phyloP scores from a whole-genome alignment of 2,888 invertebrate genomes.

The Melanchra persicariae region DNA sequence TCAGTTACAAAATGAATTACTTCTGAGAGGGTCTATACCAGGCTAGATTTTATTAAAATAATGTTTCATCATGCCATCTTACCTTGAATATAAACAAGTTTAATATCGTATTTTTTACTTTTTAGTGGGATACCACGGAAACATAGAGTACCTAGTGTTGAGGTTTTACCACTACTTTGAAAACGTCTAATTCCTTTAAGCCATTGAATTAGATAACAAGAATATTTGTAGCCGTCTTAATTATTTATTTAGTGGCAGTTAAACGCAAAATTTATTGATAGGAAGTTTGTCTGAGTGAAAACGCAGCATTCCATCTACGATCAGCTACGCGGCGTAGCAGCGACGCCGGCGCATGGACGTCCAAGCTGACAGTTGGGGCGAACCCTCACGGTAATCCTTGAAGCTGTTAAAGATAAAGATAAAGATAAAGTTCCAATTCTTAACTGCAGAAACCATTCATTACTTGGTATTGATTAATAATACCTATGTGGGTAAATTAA shows the following conservation, averaged over 20 bases:
- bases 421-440: conserved; percentile 1
- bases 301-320: conserved; percentile 17
- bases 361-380: conserved; percentile 40
- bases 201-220: no score
- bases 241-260: neutral
- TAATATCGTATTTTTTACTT: no score
- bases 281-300: conserved; percentile 17
- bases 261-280: conserved; percentile 5
- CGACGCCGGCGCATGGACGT: conserved; percentile 33
- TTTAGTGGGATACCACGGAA: neutral
- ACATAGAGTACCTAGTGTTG: neutral
- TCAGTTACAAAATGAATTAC: neutral
- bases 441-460: conserved; percentile 3
- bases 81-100: neutral
- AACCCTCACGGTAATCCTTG: conserved; percentile 38
- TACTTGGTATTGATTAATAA: neutral
- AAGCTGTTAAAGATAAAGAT: no score
- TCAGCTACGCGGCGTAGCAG: neutral
- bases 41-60: neutral
- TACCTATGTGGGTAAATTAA: neutral
- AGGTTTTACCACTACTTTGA: neutral
- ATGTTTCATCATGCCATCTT: neutral
- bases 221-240: neutral
- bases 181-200: neutral
- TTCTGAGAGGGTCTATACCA: no score